phyloP scores from a whole-genome alignment of 1,140 invertebrate genomes.

The Cherax quadricarinatus region DNA sequence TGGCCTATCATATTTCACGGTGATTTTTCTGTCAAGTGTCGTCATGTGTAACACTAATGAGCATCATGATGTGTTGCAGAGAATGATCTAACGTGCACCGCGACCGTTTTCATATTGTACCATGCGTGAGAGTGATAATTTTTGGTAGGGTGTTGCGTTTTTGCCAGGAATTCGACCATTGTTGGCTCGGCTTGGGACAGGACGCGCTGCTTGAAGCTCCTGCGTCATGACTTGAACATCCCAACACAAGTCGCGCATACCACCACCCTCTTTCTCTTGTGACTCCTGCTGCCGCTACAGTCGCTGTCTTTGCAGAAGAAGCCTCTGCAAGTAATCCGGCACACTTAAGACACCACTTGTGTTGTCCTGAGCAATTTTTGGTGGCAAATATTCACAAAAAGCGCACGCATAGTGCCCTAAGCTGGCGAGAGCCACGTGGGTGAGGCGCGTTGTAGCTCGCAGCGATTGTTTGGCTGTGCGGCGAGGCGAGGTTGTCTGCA shows the following conservation, averaged over 20 bases:
- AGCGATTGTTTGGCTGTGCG: neutral
- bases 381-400: neutral
- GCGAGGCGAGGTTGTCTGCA: neutral
- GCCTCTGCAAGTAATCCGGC: neutral
- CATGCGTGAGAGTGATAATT: constrained; percentile 27
- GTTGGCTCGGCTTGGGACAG: neutral
- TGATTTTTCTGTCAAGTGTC: too few relatives aligned
- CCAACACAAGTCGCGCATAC: neutral
- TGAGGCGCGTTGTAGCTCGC: neutral
- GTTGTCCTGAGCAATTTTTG: neutral
- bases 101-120: constrained; percentile 34
- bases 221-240: neutral
- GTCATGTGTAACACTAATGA: too few relatives aligned
- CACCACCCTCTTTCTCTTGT: neutral
- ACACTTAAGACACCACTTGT: too few relatives aligned
- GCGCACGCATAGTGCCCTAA: neutral
- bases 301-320: neutral
- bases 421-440: neutral
- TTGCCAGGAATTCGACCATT: constrained; percentile 45
- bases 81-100: neutral
- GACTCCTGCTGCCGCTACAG: neutral
- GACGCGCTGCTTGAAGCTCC: neutral
- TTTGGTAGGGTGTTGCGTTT: constrained; percentile 30
- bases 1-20: too few relatives aligned
- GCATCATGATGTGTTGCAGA: neutral